These are phyloP conservation scores for Podabrus alpinus DNA, from an alignment of 2,888 invertebrate genomes.

Conservation along the genomic window DNA sequence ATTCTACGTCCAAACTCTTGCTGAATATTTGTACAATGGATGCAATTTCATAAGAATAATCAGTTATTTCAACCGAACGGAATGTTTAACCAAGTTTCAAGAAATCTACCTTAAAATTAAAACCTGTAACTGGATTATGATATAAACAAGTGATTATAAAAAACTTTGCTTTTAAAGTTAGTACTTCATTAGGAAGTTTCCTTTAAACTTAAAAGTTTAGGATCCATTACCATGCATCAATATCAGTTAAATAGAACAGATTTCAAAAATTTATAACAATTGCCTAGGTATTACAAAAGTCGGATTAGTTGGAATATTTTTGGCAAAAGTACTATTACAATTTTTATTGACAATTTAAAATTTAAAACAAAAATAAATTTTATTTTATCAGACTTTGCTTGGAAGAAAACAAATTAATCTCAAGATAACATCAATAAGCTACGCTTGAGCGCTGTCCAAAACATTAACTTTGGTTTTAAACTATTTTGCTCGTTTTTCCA, in stretches of 20 bases:
- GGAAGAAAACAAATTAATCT: constrained; percentile 12
- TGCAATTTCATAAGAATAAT: neutral
- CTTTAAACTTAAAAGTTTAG: neutral
- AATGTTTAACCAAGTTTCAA: neutral
- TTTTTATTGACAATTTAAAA: neutral
- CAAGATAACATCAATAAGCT: constrained; percentile 10
- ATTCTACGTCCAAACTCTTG: neutral
- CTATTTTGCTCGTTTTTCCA: constrained; percentile 13
- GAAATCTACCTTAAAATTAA: neutral
- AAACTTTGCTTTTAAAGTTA: neutral
- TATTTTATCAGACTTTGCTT: neutral
- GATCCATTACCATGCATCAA: neutral
- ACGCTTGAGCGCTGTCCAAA: constrained; percentile 7
- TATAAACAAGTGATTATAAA: neutral
- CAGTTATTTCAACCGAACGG: neutral
- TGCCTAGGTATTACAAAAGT: no score
- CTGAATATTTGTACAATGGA: neutral
- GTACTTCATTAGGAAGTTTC: neutral
- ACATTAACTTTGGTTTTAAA: constrained; percentile 15
- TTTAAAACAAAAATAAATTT: neutral
- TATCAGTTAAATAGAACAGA: neutral
- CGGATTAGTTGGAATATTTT: neutral
- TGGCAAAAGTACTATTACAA: neutral
- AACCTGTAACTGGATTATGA: neutral
- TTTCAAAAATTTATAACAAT: neutral